Evolutionary conservation across 2,888 invertebrate genomes (phyloP).

Genomic region (Eumerus sabulonum): DNA sequence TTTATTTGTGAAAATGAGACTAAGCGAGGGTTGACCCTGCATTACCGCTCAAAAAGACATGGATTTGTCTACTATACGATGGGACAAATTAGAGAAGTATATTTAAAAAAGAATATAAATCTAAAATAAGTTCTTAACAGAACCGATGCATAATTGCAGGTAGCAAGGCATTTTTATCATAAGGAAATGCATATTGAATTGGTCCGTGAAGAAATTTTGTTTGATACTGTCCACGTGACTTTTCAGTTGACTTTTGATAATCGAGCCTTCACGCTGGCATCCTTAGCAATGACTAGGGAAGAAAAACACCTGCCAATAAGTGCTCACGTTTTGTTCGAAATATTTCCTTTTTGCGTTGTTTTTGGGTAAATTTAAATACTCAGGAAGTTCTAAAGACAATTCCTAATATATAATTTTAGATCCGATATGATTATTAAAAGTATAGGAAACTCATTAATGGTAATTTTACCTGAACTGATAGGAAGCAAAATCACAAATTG

Average conservation of each 20-base stretch:
- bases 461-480: constrained; percentile 91
- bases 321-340: constrained; percentile 94
- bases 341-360: constrained; percentile 98
- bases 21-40: constrained; percentile 92
- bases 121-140: not conserved
- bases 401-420: constrained; percentile 78
- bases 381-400: not conserved
- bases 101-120: constrained; percentile 57
- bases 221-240: constrained; percentile 95
- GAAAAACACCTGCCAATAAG: constrained; percentile 93
- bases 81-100: constrained; percentile 94
- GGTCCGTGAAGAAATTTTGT: constrained; percentile 90
- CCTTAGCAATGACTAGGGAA: constrained; percentile 90
- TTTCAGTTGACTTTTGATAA: constrained; percentile 97
- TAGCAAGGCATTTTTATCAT: constrained; percentile 95
- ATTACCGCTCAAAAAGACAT: constrained; percentile 94
- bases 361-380: constrained; percentile 86
- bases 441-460: constrained; percentile 94
- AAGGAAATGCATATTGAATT: constrained; percentile 96
- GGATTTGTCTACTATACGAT: constrained; percentile 98
- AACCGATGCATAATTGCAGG: constrained; percentile 80
- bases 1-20: constrained; percentile 98
- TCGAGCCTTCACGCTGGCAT: constrained; percentile 91
- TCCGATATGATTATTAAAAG: constrained; percentile 93
- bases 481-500: constrained; percentile 94